phyloP scores from a whole-genome alignment of 2,797 vertebrate genomes.

The Eulemur mongoz region DNA sequence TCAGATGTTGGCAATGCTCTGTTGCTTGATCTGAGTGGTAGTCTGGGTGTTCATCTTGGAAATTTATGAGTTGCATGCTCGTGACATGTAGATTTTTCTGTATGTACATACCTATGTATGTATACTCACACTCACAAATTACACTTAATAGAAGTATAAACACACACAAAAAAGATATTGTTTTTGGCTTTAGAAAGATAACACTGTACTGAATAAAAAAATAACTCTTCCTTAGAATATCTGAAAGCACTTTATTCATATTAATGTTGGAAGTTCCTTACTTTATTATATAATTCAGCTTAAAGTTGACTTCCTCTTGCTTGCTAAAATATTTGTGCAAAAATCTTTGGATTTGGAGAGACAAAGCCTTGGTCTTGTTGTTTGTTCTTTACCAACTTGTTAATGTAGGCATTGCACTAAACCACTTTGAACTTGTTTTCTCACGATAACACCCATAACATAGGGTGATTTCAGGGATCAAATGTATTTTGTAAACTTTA shows the following conservation, averaged over 20 bases:
- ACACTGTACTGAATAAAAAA: not conserved
- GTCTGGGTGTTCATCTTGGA: not conserved
- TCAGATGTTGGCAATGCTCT: not conserved
- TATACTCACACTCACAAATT: not conserved
- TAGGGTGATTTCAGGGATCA: not conserved
- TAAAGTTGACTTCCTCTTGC: not conserved
- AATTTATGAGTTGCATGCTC: not conserved
- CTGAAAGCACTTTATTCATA: not conserved
- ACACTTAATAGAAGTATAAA: not conserved
- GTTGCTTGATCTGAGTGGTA: not conserved
- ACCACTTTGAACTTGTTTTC: not conserved
- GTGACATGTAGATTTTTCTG: not conserved
- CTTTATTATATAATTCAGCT: not conserved
- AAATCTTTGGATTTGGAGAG: not conserved
- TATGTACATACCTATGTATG: not conserved
- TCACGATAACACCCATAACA: not conserved
- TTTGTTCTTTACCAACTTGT: not conserved
- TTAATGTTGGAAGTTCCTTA: not conserved
- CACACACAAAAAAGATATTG: not conserved
- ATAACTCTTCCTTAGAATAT: not conserved
- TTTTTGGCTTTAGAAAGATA: not conserved
- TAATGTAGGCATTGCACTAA: not conserved
- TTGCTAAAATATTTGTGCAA: not conserved
- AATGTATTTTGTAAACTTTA: not conserved
- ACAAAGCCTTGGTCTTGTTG: not conserved